These are phyloP conservation scores for Erebia aethiops DNA, from an alignment of 2,888 invertebrate genomes.

Conservation along the genomic window DNA sequence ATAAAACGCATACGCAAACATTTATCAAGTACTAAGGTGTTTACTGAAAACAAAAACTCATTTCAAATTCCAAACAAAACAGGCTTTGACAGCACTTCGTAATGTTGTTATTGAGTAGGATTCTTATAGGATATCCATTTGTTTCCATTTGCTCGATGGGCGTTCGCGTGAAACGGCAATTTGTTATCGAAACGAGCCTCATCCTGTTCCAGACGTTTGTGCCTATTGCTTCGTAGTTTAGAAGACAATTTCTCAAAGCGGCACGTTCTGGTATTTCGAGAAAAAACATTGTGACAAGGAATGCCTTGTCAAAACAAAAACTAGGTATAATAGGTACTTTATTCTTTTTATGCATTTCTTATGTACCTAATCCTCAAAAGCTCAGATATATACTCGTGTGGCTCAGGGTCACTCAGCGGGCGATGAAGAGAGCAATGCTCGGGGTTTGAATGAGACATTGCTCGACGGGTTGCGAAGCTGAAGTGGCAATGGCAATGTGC, in stretches of 20 bases:
- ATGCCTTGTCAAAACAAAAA: not conserved
- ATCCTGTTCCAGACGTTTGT: slow-evolving; percentile 12
- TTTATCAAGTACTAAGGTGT: not conserved
- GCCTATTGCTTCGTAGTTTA: slow-evolving; percentile 13
- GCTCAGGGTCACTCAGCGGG: too few relatives aligned
- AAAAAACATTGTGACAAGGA: not conserved
- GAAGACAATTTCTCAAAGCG: slow-evolving; percentile 18
- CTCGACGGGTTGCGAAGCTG: too few relatives aligned
- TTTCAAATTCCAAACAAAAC: not conserved
- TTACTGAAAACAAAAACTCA: not conserved
- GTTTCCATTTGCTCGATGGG: slow-evolving; percentile 22
- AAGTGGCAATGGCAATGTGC: too few relatives aligned
- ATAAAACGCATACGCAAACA: too few relatives aligned
- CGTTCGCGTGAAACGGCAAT: slow-evolving; percentile 23
- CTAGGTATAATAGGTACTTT: too few relatives aligned
- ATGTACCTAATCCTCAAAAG: too few relatives aligned
- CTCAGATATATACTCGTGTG: too few relatives aligned
- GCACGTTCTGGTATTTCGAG: slow-evolving; percentile 1
- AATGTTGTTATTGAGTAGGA: slow-evolving; percentile 18
- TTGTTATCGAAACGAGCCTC: slow-evolving; percentile 24
- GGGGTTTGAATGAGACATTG: too few relatives aligned
- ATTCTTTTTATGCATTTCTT: too few relatives aligned
- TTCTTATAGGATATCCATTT: slow-evolving; percentile 16
- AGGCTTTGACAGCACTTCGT: not conserved
- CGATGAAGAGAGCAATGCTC: too few relatives aligned